These are phyloP conservation scores for Neodiprion fabricii DNA, from an alignment of 1,140 invertebrate species.

Conservation along the genomic window DNA sequence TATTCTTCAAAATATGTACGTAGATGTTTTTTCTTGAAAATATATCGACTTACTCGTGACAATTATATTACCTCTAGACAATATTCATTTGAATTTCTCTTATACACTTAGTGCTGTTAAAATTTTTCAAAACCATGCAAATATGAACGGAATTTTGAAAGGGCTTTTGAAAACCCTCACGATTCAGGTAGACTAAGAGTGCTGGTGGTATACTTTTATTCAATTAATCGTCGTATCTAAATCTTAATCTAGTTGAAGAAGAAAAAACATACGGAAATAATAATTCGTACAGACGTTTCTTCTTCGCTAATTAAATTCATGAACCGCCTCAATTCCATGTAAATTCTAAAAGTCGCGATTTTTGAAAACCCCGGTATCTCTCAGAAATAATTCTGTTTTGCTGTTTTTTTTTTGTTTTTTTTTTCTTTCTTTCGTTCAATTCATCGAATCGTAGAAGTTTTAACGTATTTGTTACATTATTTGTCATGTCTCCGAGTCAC, in stretches of 20 bases:
- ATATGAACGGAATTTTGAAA: neutral
- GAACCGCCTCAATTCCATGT: conserved; percentile 28
- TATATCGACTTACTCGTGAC: no score
- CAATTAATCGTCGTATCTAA: neutral
- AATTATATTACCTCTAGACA: no score
- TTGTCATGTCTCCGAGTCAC: no score
- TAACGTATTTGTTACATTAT: no score
- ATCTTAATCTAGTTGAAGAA: neutral
- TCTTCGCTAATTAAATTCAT: neutral
- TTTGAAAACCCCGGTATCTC: neutral
- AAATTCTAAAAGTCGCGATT: conserved; percentile 21
- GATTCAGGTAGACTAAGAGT: neutral
- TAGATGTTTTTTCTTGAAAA: conserved; percentile 20
- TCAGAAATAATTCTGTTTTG: neutral
- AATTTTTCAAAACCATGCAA: no score
- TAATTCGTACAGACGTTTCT: neutral
- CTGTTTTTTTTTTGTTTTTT: neutral
- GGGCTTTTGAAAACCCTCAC: neutral
- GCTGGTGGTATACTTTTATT: neutral
- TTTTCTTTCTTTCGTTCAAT: no score
- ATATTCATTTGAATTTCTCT: neutral
- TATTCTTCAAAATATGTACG: conserved; percentile 24
- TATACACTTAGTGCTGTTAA: neutral
- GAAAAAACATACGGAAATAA: no score
- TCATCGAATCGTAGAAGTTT: no score